Conservation (phyloP, 1,140 invertebrate genomes). For the Bombus waltoni region DNA sequence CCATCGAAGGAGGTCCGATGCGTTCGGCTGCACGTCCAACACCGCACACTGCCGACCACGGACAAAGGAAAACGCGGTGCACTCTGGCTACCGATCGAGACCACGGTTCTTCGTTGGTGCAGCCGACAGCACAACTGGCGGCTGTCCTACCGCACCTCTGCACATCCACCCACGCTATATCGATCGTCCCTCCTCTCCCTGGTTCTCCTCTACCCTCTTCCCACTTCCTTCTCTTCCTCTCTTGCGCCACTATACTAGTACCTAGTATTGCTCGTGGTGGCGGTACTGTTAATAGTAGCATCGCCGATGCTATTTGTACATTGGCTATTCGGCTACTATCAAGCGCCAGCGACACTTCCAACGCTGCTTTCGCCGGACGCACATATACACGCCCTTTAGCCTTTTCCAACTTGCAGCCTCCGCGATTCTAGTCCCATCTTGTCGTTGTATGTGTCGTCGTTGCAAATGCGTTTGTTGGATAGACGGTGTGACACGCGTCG, state of each 20-base stretch:
- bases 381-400: too few species aligned
- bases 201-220: slow-evolving; percentile 26
- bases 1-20: neutral
- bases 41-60: neutral
- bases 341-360: neutral
- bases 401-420: too few species aligned
- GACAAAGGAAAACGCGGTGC: slow-evolving; percentile 4
- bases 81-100: slow-evolving; percentile 14
- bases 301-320: slow-evolving; percentile 38
- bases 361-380: too few species aligned
- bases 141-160: slow-evolving; percentile 76
- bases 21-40: slow-evolving; percentile 4
- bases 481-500: too few species aligned
- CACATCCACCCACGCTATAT: slow-evolving; percentile 81
- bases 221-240: slow-evolving; percentile 48
- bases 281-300: slow-evolving; percentile 47
- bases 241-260: slow-evolving; percentile 12
- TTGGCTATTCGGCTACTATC: neutral
- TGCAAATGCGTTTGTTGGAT: too few species aligned
- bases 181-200: slow-evolving; percentile 74
- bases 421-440: too few species aligned
- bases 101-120: slow-evolving; percentile 70
- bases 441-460: too few species aligned
- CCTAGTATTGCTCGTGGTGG: slow-evolving; percentile 33
- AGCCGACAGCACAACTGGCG: slow-evolving; percentile 79